Base-by-base conservation (phyloP, 1,140 invertebrate species). In the Nephila pilipes region DNA sequence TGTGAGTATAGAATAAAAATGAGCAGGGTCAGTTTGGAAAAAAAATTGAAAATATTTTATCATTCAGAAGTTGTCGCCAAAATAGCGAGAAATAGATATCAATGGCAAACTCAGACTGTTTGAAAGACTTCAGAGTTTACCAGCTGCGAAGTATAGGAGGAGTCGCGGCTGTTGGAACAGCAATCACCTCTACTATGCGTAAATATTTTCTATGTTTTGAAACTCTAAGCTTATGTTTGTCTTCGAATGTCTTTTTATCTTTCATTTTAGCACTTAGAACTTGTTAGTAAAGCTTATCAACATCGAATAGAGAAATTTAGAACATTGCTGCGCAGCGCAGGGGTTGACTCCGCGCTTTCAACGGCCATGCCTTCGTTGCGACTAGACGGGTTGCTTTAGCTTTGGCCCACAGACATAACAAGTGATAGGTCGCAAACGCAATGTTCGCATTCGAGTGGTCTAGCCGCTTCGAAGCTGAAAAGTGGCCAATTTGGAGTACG, bases 291-390 rank as follows among this genome's bases (percentile, higher is more conserved):
- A 32, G 5, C 2, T 5, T 8, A 87, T 60, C 0, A 29, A n/a
- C 10, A 60, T 36, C 1, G 18, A n/a, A 12, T 12, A 18, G 36
- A 2, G 20, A 18, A 29, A 32, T 36, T 63, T 14, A 32, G 2
- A 6, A 46, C 12, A 36, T 87, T 32, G 63, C 22, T 69, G 60
- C 29, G 16, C 16, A 29, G 2, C 3, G 22, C 3, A 20, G 79
- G 89, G 89, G 80, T 36, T 57, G 79, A 1, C n/a, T 91, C 89
- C 57, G 36, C 32, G 10, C 46, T 38, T 60, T 38, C 55, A 91
- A 91, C 22, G 20, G 89, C 89, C 90, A 55, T 92, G 58, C 81
- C 90, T 57, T 91, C 89, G 89, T 83, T 83, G 89, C 89, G 89
- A 85, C 81, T 63, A 92, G 60, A 85, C 90, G 55, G 38, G 90